These are phyloP conservation scores for Belonocnema kinseyi DNA, from an alignment of 1,140 invertebrate species.

Conservation along the genomic window DNA sequence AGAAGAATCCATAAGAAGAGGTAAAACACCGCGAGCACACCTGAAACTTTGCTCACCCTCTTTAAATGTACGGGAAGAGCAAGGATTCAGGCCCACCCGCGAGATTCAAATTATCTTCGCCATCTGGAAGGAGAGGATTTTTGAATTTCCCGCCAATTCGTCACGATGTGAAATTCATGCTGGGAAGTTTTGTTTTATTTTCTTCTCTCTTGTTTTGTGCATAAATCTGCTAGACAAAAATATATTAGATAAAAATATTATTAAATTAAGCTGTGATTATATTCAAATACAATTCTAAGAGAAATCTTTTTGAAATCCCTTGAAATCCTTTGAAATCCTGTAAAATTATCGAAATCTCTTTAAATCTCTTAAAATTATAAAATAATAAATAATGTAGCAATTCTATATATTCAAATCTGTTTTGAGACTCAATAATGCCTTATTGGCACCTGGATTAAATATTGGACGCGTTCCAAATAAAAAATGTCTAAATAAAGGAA, in stretches of 20 bases:
- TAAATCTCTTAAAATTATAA: too few relatives aligned
- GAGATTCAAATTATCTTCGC: constrained; percentile 53
- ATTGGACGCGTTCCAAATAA: too few relatives aligned
- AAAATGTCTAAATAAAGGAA: too few relatives aligned
- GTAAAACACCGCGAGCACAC: constrained; percentile 65
- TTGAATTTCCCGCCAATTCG: constrained; percentile 48
- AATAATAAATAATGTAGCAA: too few relatives aligned
- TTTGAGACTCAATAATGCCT: too few relatives aligned
- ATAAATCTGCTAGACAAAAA: not conserved
- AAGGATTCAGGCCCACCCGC: constrained; percentile 72
- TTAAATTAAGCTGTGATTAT: not conserved
- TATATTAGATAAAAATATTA: constrained; percentile 7
- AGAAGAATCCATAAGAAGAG: constrained; percentile 28
- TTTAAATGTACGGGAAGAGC: constrained; percentile 66
- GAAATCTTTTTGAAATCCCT: too few relatives aligned
- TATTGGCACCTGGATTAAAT: too few relatives aligned
- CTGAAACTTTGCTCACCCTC: constrained; percentile 75
- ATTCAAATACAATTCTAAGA: too few relatives aligned
- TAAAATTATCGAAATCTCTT: too few relatives aligned
- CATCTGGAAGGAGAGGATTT: constrained; percentile 36
- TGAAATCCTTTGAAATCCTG: too few relatives aligned
- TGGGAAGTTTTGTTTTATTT: not conserved
- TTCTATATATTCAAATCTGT: too few relatives aligned
- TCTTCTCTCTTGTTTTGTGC: not conserved
- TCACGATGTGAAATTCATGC: not conserved